A percentile compares a stretch with the other conserved stretches of the same genome.
These are phyloP conservation scores for Australoheros facetus DNA, from an alignment of 2,797 vertebrate species.

Conservation along the genomic window DNA sequence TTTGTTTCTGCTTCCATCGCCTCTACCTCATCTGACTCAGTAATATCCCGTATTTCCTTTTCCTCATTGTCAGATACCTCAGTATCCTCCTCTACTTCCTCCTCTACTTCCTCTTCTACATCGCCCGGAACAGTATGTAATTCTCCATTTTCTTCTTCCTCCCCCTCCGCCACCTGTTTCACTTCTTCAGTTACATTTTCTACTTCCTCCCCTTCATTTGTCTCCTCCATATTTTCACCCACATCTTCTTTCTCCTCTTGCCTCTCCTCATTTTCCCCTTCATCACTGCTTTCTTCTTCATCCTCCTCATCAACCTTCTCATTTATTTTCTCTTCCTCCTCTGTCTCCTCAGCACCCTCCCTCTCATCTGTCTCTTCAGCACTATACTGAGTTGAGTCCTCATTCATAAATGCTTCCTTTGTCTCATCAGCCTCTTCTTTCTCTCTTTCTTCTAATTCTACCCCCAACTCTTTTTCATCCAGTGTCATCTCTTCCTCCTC, in stretches of 20 bases:
- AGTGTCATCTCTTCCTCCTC: slow-evolving; percentile 3
- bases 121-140: not conserved
- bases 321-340: slow-evolving; percentile 2
- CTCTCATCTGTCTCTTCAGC: slow-evolving; percentile 50
- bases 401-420: slow-evolving; percentile 11
- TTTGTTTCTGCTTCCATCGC: not conserved
- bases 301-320: not conserved
- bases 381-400: slow-evolving; percentile 1
- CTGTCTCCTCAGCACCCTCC: slow-evolving; percentile 8
- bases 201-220: not conserved
- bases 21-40: not conserved
- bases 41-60: not conserved
- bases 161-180: not conserved
- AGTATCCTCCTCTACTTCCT: not conserved
- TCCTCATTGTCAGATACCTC: not conserved
- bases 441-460: not conserved
- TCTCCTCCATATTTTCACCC: not conserved
- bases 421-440: not conserved
- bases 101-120: not conserved
- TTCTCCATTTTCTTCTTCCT: not conserved
- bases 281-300: not conserved
- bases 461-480: slow-evolving; percentile 20
- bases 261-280: not conserved
- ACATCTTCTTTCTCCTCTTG: not conserved
- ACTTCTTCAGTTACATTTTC: not conserved